Conservation (phyloP, 2,797 vertebrate species). For the Geotrypetes seraphini region DNA sequence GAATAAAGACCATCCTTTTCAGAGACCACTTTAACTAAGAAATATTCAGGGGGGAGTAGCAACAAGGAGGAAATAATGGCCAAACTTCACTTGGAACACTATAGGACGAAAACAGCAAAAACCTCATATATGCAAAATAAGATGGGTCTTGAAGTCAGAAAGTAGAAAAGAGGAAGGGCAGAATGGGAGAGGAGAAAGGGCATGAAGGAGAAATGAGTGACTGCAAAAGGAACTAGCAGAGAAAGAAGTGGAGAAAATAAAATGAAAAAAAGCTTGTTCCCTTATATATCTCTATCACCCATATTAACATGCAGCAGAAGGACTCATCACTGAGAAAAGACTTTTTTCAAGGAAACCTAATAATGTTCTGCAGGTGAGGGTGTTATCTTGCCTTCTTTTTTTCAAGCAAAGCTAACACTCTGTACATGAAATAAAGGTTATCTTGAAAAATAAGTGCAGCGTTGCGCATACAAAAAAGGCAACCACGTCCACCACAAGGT, state of each 20-base stretch:
- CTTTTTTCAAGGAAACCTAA: slow-evolving; percentile 16
- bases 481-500: slow-evolving; percentile 12
- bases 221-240: neutral
- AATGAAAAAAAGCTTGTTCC: too few relatives aligned
- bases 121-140: too few relatives aligned
- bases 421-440: slow-evolving; percentile 35
- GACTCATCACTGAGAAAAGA: slow-evolving; percentile 9
- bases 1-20: too few relatives aligned
- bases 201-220: neutral
- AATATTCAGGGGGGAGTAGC: too few relatives aligned
- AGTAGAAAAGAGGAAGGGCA: slow-evolving; percentile 7
- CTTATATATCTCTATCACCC: too few relatives aligned
- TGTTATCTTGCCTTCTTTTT: slow-evolving; percentile 26
- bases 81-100: too few relatives aligned
- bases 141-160: slow-evolving; percentile 2
- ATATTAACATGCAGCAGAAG: slow-evolving; percentile 19
- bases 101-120: too few relatives aligned
- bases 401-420: slow-evolving; percentile 29
- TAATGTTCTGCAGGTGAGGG: slow-evolving; percentile 32
- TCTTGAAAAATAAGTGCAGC: slow-evolving; percentile 27
- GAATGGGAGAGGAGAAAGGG: slow-evolving; percentile 19
- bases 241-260: too few relatives aligned
- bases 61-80: too few relatives aligned
- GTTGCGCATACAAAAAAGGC: slow-evolving; percentile 24
- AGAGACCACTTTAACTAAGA: too few relatives aligned